Percentiles rank a stretch among this genome's conserved stretches.
These are phyloP conservation scores for Yponomeuta plumbellus DNA, from an alignment of 2,888 invertebrate genomes.

Conservation along the genomic window DNA sequence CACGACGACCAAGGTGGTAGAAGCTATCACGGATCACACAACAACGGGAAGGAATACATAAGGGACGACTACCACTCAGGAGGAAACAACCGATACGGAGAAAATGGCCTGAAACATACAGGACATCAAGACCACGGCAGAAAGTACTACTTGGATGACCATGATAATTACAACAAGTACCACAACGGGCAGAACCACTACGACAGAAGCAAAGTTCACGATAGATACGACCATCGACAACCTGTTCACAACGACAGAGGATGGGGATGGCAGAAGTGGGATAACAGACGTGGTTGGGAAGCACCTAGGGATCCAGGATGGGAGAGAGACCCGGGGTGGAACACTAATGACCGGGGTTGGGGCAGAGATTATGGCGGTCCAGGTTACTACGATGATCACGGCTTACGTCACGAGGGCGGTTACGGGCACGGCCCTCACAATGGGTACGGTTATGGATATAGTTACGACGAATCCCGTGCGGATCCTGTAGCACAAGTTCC, in stretches of 20 bases:
- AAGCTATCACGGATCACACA: slow-evolving; percentile 60
- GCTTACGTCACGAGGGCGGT: slow-evolving; percentile 58
- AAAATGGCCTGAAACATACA: slow-evolving; percentile 56
- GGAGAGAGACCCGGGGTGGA: slow-evolving; percentile 31
- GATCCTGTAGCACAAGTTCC: slow-evolving; percentile 53
- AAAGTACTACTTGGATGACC: slow-evolving; percentile 65
- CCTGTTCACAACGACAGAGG: slow-evolving; percentile 42
- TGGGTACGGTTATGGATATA: slow-evolving; percentile 62
- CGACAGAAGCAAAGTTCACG: slow-evolving; percentile 53
- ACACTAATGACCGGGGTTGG: slow-evolving; percentile 27
- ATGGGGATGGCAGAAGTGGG: slow-evolving; percentile 57
- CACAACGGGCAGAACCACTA: slow-evolving; percentile 55
- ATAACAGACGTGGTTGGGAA: slow-evolving; percentile 45
- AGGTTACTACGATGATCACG: slow-evolving; percentile 60
- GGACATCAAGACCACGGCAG: slow-evolving; percentile 62
- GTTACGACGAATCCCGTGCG: slow-evolving; percentile 57
- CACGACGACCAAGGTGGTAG: slow-evolving; percentile 62
- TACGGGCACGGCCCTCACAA: slow-evolving; percentile 58
- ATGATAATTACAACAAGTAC: slow-evolving; percentile 58
- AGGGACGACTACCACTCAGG: slow-evolving; percentile 58
- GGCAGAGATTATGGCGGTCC: slow-evolving; percentile 55
- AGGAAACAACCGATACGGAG: slow-evolving; percentile 57
- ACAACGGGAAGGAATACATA: slow-evolving; percentile 58
- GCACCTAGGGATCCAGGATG: slow-evolving; percentile 23
- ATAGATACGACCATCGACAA: slow-evolving; percentile 45